Conservation (phyloP, 2,888 invertebrate genomes). For the Pimpla rufipes region DNA sequence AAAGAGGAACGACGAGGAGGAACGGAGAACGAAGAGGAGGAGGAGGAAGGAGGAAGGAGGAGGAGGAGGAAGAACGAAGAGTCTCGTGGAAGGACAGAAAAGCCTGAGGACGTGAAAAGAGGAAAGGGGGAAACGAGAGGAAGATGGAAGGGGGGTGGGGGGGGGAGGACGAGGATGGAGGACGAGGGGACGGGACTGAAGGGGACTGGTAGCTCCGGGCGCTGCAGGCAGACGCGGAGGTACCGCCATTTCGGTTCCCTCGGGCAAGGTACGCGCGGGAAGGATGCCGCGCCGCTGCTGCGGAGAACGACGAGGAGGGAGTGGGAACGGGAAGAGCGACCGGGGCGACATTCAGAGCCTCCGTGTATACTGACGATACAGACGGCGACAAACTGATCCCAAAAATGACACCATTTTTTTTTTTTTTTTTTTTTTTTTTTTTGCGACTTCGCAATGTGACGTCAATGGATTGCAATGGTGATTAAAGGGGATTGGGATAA, state of each 20-base stretch:
- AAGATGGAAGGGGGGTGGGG: constrained; percentile 39
- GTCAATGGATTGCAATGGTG: too few relatives aligned
- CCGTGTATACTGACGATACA: constrained; percentile 31
- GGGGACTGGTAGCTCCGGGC: constrained; percentile 76
- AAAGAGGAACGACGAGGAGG: constrained; percentile 9
- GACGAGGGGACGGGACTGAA: constrained; percentile 72
- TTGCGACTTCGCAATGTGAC: background rate
- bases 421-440: background rate
- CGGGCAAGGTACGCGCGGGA: constrained; percentile 76
- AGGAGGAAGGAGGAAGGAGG: constrained; percentile 46
- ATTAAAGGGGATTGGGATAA: too few relatives aligned
- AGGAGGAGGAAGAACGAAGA: constrained; percentile 65
- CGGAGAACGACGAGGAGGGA: constrained; percentile 47
- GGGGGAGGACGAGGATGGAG: constrained; percentile 50
- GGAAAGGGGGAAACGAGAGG: constrained; percentile 60
- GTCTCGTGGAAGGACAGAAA: constrained; percentile 73
- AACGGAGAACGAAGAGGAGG: constrained; percentile 22
- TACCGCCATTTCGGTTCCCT: constrained; percentile 80
- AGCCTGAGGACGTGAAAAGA: constrained; percentile 67
- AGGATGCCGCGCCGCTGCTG: constrained; percentile 69
- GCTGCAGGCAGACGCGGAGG: constrained; percentile 81
- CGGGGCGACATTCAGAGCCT: constrained; percentile 63
- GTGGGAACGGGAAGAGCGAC: constrained; percentile 50
- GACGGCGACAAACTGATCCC: background rate
- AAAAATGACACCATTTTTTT: background rate